These are phyloP conservation scores for Echeneis naucrates DNA, from an alignment of 2,797 vertebrate species.

Conservation along the genomic window DNA sequence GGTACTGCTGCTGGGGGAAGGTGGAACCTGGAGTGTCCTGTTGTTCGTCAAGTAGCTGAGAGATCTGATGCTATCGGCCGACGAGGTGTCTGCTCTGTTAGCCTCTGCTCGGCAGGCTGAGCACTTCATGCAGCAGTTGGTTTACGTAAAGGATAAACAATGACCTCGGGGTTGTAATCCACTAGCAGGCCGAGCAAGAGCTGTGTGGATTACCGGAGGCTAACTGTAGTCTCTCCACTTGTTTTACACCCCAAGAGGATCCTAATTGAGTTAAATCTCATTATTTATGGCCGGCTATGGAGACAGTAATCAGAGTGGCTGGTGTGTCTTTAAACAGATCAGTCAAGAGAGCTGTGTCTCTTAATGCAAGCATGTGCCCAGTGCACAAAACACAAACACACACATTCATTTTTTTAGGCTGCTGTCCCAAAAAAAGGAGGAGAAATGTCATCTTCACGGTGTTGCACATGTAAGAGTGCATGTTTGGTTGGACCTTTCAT, in stretches of 20 bases:
- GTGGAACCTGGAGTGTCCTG: conserved; percentile 74
- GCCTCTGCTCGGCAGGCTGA: conserved; percentile 40
- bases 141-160: conserved; percentile 85
- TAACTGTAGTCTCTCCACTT: conserved; percentile 79
- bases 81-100: conserved; percentile 78
- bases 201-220: conserved; percentile 81
- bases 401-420: conserved; percentile 48
- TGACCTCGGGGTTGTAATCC: conserved; percentile 82
- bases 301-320: conserved; percentile 78
- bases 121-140: conserved; percentile 64
- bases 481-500: not conserved
- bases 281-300: conserved; percentile 83
- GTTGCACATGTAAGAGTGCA: conserved; percentile 21
- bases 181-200: conserved; percentile 73
- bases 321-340: conserved; percentile 81
- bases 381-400: conserved; percentile 2
- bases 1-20: conserved; percentile 65
- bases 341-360: conserved; percentile 61
- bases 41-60: conserved; percentile 80
- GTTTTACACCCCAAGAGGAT: conserved; percentile 82
- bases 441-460: conserved; percentile 55
- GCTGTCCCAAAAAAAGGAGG: conserved; percentile 57
- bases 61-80: conserved; percentile 83
- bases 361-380: conserved; percentile 43
- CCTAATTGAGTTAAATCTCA: conserved; percentile 86